Evolutionary conservation across 2,113 vertebrate species (phyloP).

Genomic region (Craseonycteris thonglongyai): DNA sequence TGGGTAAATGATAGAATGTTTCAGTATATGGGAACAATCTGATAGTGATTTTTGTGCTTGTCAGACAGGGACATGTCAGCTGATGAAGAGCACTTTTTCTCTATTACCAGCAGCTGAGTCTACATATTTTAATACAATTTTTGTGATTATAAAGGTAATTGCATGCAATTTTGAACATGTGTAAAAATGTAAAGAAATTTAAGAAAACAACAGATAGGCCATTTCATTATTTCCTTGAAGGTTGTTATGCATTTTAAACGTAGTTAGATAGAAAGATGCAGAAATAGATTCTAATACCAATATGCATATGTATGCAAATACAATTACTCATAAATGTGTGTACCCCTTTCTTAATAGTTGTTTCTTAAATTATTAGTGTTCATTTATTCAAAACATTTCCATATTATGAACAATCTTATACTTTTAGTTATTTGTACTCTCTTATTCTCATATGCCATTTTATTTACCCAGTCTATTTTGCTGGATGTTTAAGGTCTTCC

Average conservation of each 20-base stretch:
- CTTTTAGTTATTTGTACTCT: not conserved
- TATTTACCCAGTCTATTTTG: not conserved
- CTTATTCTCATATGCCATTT: not conserved
- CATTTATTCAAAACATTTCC: not conserved
- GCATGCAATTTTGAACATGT: not conserved
- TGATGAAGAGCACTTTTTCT: not conserved
- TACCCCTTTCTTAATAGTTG: not conserved
- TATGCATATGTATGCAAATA: not conserved
- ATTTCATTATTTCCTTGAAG: not conserved
- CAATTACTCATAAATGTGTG: not conserved
- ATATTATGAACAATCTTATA: not conserved
- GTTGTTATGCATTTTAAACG: not conserved
- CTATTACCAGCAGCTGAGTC: not conserved
- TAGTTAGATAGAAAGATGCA: not conserved
- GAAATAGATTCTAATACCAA: not conserved
- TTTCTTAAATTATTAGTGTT: not conserved
- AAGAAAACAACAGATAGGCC: not conserved
- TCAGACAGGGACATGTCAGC: not conserved
- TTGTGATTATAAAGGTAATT: conserved; percentile 9
- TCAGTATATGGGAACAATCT: not conserved
- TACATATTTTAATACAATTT: not conserved
- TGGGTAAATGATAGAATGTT: not conserved
- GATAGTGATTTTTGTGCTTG: not conserved
- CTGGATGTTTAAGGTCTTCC: not conserved
- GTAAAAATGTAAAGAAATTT: not conserved